These are phyloP conservation scores for Corythaeola cristata DNA, from an alignment of 2,113 vertebrate species.

Conservation along the genomic window DNA sequence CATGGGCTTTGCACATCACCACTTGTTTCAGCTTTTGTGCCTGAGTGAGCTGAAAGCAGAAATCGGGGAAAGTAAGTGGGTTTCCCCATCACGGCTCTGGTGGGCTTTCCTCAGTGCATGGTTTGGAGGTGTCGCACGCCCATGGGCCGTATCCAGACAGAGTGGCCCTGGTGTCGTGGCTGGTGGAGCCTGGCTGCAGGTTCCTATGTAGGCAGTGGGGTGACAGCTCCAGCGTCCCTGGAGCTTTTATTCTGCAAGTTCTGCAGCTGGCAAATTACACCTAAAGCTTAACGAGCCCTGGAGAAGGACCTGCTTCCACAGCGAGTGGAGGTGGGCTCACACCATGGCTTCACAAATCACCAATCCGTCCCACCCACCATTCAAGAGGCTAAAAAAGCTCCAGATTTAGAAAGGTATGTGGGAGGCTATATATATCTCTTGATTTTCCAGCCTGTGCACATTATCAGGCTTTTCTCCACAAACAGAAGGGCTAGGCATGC, in stretches of 20 bases:
- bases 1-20: not conserved
- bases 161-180: fast-evolving
- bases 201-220: not conserved
- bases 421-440: not conserved
- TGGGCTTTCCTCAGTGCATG: fast-evolving
- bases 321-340: not conserved
- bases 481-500: not conserved
- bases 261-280: not conserved
- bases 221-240: not conserved
- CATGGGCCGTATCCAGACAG: not conserved
- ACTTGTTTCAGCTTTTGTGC: not conserved
- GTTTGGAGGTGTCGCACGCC: fast-evolving
- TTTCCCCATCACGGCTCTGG: not conserved
- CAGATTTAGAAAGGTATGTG: conserved; percentile 20
- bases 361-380: not conserved
- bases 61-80: not conserved
- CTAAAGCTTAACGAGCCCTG: not conserved
- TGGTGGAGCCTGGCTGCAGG: not conserved
- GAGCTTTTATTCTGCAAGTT: not conserved
- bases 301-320: not conserved
- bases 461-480: not conserved
- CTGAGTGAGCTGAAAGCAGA: not conserved
- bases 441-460: not conserved
- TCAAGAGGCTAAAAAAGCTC: not conserved
- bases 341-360: not conserved